Base-by-base conservation (phyloP, 2,888 invertebrate genomes). In the Incurvaria masculella region DNA sequence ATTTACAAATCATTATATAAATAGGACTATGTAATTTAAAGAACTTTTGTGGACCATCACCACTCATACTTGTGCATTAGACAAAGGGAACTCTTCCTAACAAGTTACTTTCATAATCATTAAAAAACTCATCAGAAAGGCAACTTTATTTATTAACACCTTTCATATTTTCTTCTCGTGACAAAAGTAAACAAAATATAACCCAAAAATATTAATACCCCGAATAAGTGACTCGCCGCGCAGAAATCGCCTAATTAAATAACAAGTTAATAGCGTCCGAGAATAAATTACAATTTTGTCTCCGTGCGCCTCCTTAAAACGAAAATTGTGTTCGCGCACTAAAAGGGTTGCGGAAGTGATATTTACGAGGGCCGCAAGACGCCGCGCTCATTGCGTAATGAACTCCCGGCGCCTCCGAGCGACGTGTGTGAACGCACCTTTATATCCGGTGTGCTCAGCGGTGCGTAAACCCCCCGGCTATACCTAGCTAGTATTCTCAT, bases 321-420 rank as follows among this genome's bases (percentile, higher is more conserved):
- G 72, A 74, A 78, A 79, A 73, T 70, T 66, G 66, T 79, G 79
- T 78, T 63, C 61, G 49, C 50, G 8, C 49, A 59, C 62, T 63
- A 60, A 63, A 69, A 63, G 63, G 64, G 65, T 62, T 60, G 69
- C 73, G 72, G 70, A 73, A 76, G 73, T 72, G 69, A 73, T 72
- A 79, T 76, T 74, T 75, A 78, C 69, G 63, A 56, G 51, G 49
- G 49, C 47, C 46, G 51, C 55, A 42, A 41, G 44, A 46, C 50
- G 56, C 52, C 53, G 52, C 56, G 55, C 57, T 63, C 63, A 64
- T 65, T 64, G 63, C 56, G 57, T 66, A 70, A 70, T 69, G 66
- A 70, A 64, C 19, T 41, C 19, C 17, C 10, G 10, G 21, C 41
- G 4, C 10, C 19, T 41, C 10, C 17, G 21, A 14, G 4, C 10